These are phyloP conservation scores for Pammene aurita DNA, from an alignment of 2,888 invertebrate species.

Conservation along the genomic window DNA sequence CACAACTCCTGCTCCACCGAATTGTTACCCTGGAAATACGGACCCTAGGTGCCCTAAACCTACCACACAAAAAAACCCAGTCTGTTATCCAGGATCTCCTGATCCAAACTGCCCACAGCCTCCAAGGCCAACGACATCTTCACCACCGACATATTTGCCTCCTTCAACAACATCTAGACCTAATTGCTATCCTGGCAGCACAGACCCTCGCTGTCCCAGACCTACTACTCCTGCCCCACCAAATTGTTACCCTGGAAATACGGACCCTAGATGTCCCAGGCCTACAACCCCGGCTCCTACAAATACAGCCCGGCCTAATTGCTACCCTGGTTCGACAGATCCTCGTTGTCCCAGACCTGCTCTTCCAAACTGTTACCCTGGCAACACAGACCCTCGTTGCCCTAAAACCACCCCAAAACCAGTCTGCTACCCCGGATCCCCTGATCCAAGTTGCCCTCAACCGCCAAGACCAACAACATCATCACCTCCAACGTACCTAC, in stretches of 20 bases:
- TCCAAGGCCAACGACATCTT: conserved; percentile 55
- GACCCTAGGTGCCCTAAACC: conserved; percentile 46
- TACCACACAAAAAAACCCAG: conserved; percentile 28
- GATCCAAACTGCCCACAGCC: conserved; percentile 48
- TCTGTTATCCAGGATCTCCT: conserved; percentile 23
- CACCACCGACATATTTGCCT: conserved; percentile 54
- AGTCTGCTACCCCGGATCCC: conserved; percentile 47
- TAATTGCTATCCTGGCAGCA: conserved; percentile 48
- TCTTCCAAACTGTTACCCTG: conserved; percentile 15
- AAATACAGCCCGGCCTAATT: conserved; percentile 43
- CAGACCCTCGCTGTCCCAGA: conserved; percentile 48
- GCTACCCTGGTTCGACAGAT: conserved; percentile 47
- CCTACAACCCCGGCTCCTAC: conserved; percentile 46
- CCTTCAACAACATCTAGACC: conserved; percentile 45
- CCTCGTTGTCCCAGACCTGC: conserved; percentile 35
- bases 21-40: conserved; percentile 52
- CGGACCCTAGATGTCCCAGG: conserved; percentile 55
- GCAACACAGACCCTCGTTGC: conserved; percentile 46
- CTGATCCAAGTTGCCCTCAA: conserved; percentile 57
- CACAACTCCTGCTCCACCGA: conserved; percentile 44
- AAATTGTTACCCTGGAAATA: conserved; percentile 54
- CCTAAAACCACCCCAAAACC: conserved; percentile 50
- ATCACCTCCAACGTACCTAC: conserved; percentile 51
- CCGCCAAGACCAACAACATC: conserved; percentile 49
- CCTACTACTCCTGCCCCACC: conserved; percentile 34